Base-by-base conservation (phyloP, 2,888 invertebrate genomes). In the Drosophila pegasa region DNA sequence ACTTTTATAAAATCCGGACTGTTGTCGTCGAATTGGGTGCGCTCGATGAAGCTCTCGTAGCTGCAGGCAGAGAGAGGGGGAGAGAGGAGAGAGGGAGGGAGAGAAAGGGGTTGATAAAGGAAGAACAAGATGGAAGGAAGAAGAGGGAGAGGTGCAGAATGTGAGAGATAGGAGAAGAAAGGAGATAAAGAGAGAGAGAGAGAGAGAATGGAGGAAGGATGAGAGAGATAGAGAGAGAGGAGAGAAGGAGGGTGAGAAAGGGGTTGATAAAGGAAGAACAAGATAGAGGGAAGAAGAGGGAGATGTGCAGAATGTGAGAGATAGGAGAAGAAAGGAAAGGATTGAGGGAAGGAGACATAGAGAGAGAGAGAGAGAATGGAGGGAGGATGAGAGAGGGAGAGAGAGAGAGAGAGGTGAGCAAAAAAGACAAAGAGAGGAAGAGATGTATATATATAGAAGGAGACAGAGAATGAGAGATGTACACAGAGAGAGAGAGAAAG, bases 1-100 rank as follows among this genome's bases (percentile, higher is more conserved):
- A 97, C 92, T 75, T 94, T 94, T 14, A 96, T 93, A 38, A 94
- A 93, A 1, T 94, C 94, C 5, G 93, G 93, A 18, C 93, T 93
- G 62, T 95, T 94, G 68, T 96, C 94, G 38, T 92, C 94, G 92
- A 95, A 94, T 91, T 92, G 95, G 73, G 94, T 95, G 92, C 92
- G 93, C 25, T 94, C 93, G 0, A 95, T 95, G 73, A 96, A 95
- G 80, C 95, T 94, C 93, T 95, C 94, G 88, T 97, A 97, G 77
- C 92, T 92, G 45, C 0, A n/a, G 7, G 1, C 3, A 1, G 18
- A 25, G 9, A 4, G 3, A 47, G 29, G 2, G 7, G 5, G 20
- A 12, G 29, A 6, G 18, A n/a, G n/a, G n/a, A 8, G 14, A 16
- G 25, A n/a, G 8, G n/a, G 16, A 37, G 16, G n/a, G n/a, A n/a